Conservation (phyloP, 92 coral and sea anemone species). For the Epizoanthus scotinus region DNA sequence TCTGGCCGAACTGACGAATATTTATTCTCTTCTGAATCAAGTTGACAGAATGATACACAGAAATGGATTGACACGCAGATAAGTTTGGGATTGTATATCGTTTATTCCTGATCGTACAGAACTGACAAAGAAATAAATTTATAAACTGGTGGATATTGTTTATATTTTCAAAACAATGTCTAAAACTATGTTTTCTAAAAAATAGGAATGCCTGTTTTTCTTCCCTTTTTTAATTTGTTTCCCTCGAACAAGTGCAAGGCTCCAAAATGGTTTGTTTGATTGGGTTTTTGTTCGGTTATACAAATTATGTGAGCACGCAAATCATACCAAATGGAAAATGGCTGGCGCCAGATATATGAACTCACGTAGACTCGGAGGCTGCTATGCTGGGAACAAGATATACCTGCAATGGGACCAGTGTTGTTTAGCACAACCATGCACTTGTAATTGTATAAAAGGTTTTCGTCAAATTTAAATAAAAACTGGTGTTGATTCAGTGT, state of each 20-base stretch:
- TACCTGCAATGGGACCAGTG: slow-evolving; percentile 3
- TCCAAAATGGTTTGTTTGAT: background rate
- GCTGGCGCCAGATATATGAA: slow-evolving; percentile 29
- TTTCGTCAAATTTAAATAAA: background rate
- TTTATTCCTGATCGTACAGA: background rate
- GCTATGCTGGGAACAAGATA: background rate
- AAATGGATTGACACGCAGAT: too few species aligned
- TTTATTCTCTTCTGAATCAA: background rate
- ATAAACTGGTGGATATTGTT: background rate
- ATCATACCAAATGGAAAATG: slow-evolving; percentile 9
- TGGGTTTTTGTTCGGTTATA: background rate
- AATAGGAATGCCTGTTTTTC: background rate
- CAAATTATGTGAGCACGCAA: background rate
- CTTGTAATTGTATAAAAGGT: slow-evolving; percentile 6
- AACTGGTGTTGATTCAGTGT: background rate
- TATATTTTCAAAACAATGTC: background rate
- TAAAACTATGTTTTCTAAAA: slow-evolving; percentile 2
- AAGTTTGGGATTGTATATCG: too few species aligned
- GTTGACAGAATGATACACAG: too few species aligned
- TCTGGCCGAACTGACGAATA: background rate
- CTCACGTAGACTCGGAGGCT: slow-evolving; percentile 26
- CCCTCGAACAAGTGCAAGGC: background rate
- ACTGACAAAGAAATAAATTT: background rate
- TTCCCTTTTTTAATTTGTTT: background rate
- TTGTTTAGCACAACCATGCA: background rate